Evolutionary conservation across 2,888 invertebrate genomes (phyloP).

Genomic region (Pseudococcus viburni): DNA sequence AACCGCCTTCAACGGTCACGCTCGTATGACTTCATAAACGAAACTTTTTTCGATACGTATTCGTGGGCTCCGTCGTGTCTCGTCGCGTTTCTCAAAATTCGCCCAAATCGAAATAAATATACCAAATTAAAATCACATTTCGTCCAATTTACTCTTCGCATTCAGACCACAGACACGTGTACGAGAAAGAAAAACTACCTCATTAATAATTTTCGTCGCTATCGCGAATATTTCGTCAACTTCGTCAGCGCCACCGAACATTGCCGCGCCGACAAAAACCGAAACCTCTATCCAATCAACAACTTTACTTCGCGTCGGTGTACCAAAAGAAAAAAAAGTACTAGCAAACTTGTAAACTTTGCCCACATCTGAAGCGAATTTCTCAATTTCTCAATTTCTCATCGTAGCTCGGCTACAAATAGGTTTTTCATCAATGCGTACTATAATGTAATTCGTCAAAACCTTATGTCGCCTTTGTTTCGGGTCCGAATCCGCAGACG

Average conservation of each 20-base stretch:
- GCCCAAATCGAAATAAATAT: background rate
- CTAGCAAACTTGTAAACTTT: background rate
- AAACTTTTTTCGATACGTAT: background rate
- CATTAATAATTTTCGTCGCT: slow-evolving; percentile 20
- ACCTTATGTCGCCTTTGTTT: slow-evolving; percentile 15
- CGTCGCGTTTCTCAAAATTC: background rate
- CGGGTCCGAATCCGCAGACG: background rate
- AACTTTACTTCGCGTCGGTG: background rate
- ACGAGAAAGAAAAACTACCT: background rate
- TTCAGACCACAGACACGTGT: slow-evolving; percentile 9
- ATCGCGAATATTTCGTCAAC: background rate
- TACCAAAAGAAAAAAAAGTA: background rate
- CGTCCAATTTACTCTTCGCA: background rate
- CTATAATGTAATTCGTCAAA: background rate
- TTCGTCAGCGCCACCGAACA: background rate
- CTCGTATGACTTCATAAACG: background rate
- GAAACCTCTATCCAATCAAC: slow-evolving; percentile 4
- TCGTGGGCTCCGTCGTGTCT: background rate
- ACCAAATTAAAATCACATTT: slow-evolving; percentile 8
- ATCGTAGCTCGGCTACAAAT: background rate
- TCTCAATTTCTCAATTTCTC: background rate
- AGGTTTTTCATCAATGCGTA: background rate
- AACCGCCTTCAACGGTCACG: background rate
- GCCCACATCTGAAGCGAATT: background rate
- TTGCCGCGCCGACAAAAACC: background rate